Evolutionary conservation across 2,888 invertebrate species (phyloP), one percentile per base, ranked within the genome.

Genomic region (Melanophora roralis): DNA sequence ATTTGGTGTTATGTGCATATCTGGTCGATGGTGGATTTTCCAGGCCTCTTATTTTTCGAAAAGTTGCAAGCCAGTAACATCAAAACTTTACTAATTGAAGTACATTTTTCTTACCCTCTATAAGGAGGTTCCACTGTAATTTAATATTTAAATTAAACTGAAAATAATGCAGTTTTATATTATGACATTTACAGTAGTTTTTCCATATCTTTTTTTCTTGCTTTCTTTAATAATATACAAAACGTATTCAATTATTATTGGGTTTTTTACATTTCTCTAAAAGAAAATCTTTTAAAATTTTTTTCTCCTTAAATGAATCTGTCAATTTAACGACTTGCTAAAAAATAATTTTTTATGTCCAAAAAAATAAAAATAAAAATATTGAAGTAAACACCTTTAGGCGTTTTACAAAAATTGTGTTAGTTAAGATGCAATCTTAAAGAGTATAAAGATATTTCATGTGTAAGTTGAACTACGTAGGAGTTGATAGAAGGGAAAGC

Each of bases 311-410:
- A 23, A 72, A 55, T n/a, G n/a, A n/a, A n/a, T n/a, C 43, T 73
- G 47, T 38, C 57, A 73, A 57, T 65, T 49, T 49, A 23, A 12
- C 53, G 27, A 51, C 51, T 59, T 59, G 49, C 43, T n/a, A 16
- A 23, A 4, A 7, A 7, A n/a, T 32, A 12, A 4, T 51, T n/a
- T 12, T 49, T 23, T 36, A 16, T 47, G 12, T 14, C 23, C 38
- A 47, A 36, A 12, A 60, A 49, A 49, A 6, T 36, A 2, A 9
- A 6, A 4, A 0, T 9, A 2, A 45, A 14, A 64, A 36, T 1
- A 55, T 12, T 23, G 16, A 16, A 11, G 8, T 6, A 21, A 32
- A 60, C 53, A n/a, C 62, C 55, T 62, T 36, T 11, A 55, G 72
- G 45, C 45, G 27, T 55, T 64, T 34, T 34, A 6, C 16, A 60